Evolutionary conservation across 1,140 invertebrate genomes (phyloP).

Genomic region (Hylyphantes graminicola): DNA sequence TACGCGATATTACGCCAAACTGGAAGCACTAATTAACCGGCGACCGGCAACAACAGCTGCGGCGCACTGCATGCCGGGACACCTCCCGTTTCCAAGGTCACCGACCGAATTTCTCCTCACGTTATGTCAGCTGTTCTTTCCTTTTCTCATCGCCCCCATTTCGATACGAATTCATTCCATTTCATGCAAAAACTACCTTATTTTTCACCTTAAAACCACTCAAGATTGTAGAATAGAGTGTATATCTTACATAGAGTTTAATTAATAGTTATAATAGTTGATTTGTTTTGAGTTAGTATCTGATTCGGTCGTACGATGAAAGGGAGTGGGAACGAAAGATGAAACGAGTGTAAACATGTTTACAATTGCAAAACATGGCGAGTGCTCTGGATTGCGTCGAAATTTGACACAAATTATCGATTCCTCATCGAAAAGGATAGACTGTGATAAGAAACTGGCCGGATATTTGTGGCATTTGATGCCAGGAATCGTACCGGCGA

Average conservation of each 20-base stretch:
- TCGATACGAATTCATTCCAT: background rate
- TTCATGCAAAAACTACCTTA: background rate
- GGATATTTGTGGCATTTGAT: conserved; percentile 51
- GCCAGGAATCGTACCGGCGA: conserved; percentile 41
- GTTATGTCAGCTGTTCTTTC: conserved; percentile 49
- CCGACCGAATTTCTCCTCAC: conserved; percentile 54
- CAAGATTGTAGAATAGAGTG: no score
- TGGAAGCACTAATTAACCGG: no score
- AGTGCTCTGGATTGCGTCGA: conserved; percentile 23
- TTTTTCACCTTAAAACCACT: no score
- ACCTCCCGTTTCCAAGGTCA: conserved; percentile 45
- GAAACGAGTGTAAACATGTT: conserved; percentile 57
- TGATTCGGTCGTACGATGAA: background rate
- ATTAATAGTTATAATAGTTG: no score
- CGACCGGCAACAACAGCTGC: conserved; percentile 48
- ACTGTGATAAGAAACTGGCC: conserved; percentile 5
- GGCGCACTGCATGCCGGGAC: conserved; percentile 11
- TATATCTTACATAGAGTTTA: no score
- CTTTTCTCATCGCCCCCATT: background rate
- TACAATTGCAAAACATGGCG: conserved; percentile 55
- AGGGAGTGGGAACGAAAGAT: conserved; percentile 24
- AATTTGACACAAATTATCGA: background rate
- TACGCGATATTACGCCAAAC: no score
- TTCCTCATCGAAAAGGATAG: background rate
- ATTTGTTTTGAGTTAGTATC: no score